These are phyloP conservation scores for Drosophila baimaii DNA, from an alignment of 1,140 invertebrate genomes.

Conservation along the genomic window DNA sequence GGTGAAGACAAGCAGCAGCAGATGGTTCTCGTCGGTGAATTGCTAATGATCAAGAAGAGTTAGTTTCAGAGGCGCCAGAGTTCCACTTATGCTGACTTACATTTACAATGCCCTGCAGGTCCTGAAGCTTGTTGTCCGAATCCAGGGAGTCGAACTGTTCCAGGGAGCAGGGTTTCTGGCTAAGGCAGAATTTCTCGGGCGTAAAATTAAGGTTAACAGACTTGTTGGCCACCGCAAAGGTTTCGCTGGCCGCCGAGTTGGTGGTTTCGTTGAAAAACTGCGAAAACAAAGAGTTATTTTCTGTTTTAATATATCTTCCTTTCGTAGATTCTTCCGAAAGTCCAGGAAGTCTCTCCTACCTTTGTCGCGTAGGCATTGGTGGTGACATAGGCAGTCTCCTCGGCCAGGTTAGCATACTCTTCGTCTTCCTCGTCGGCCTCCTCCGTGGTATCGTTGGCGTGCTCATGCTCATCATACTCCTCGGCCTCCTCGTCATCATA, in stretches of 20 bases:
- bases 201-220: slow-evolving; percentile 15
- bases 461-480: slow-evolving; percentile 75
- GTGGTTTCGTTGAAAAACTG: slow-evolving; percentile 54
- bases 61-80: not conserved
- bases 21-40: slow-evolving; percentile 82
- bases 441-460: slow-evolving; percentile 68
- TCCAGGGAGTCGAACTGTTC: slow-evolving; percentile 70
- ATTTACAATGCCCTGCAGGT: slow-evolving; percentile 80
- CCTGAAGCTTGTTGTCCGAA: slow-evolving; percentile 63
- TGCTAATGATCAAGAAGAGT: slow-evolving; percentile 36
- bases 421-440: slow-evolving; percentile 60
- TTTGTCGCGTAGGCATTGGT: slow-evolving; percentile 62
- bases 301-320: too few relatives aligned
- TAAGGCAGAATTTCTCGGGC: slow-evolving; percentile 73
- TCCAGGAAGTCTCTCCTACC: slow-evolving; percentile 39
- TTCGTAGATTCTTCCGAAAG: too few relatives aligned
- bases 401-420: slow-evolving; percentile 41
- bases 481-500: slow-evolving; percentile 44
- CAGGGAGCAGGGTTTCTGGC: slow-evolving; percentile 64
- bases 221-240: slow-evolving; percentile 46
- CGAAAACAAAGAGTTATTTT: too few relatives aligned
- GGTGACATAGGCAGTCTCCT: slow-evolving; percentile 75
- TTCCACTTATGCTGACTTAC: slow-evolving; percentile 35
- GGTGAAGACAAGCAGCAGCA: slow-evolving; percentile 85
- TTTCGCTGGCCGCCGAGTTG: slow-evolving; percentile 41